These are phyloP conservation scores for Crenichthys baileyi DNA, from an alignment of 2,797 vertebrate species.

Conservation along the genomic window DNA sequence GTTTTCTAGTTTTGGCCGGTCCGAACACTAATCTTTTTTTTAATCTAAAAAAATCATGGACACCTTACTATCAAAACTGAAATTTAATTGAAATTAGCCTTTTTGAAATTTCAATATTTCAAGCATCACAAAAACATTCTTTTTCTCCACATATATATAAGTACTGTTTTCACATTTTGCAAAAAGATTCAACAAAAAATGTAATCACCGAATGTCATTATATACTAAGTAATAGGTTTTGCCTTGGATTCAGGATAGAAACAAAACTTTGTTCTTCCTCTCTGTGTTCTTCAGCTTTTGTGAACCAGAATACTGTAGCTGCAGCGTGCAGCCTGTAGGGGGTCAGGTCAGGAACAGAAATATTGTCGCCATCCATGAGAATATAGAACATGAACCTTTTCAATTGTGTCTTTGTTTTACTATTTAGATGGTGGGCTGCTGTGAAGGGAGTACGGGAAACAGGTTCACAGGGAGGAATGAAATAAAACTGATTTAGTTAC, in stretches of 20 bases:
- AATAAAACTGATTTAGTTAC: conserved; percentile 58
- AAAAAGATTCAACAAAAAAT: conserved; percentile 46
- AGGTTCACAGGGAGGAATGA: conserved; percentile 25
- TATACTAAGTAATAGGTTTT: conserved; percentile 77
- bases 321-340: conserved; percentile 49
- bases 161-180: conserved; percentile 73
- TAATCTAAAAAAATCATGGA: conserved; percentile 56
- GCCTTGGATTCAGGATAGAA: conserved; percentile 73
- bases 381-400: conserved; percentile 40
- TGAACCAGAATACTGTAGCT: conserved; percentile 53
- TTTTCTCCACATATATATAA: conserved; percentile 68
- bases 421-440: conserved; percentile 17
- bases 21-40: conserved; percentile 68
- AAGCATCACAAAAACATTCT: conserved; percentile 65
- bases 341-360: conserved; percentile 53
- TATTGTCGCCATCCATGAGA: conserved; percentile 21
- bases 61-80: conserved; percentile 64
- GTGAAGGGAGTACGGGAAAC: not conserved
- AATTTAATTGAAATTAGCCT: conserved; percentile 60
- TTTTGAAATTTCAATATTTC: conserved; percentile 57
- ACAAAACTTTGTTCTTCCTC: conserved; percentile 49
- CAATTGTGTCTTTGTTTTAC: conserved; percentile 26
- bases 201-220: conserved; percentile 64
- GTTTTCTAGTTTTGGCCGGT: conserved; percentile 55
- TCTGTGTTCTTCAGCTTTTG: conserved; percentile 48